Evolutionary conservation across 2,113 vertebrate genomes (phyloP), one percentile per base, ranked within the genome.

Genomic region (Protobothrops mucrosquamatus): DNA sequence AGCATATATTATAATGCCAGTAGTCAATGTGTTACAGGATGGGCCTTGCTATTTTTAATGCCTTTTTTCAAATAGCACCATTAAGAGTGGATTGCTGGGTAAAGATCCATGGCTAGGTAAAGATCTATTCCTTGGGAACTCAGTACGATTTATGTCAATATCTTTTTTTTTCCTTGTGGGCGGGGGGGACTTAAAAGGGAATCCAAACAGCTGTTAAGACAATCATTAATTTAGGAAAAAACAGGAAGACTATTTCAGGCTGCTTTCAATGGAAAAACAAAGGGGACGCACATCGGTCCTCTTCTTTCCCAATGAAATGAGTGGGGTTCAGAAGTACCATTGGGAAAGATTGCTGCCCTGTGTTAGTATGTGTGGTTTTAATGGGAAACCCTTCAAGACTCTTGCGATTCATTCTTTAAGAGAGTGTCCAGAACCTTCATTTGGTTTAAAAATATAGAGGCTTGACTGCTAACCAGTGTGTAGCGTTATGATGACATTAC

Each of bases 1-100:
- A 85, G 29, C 24, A 85, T 96, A 94, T 61, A 91, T 95, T 92
- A 94, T 89, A 2, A 24, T 94, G 96, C 90, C 94, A 90, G 92
- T 0, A 23, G 94, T 92, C 94, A 93, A 85, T 92, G 95, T 57
- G 61, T 56, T 61, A 64, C 6, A 29, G 92, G 89, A 51, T 88
- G 95, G 93, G 88, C 93, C 94, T 81, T 52, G 51, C 69, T 88
- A 89, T 85, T 0, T 94, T 91, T 89, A 92, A 0, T 89, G 18
- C 5, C 3, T 56, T 23, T 43, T 29, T 89, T 85, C 22, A 26
- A 90, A 52, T 9, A 0, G 24, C 0, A 10, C 0, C 0, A 69
- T 81, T 56, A 88, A 90, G 94, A 90, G 94, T 95, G 89, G 92
- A 64, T 93, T 61, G 15, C 57, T 69, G 29, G 15, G 39, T 93